Evolutionary conservation across 2,888 invertebrate species (phyloP).

Genomic region (Dermolepida albohirtum): DNA sequence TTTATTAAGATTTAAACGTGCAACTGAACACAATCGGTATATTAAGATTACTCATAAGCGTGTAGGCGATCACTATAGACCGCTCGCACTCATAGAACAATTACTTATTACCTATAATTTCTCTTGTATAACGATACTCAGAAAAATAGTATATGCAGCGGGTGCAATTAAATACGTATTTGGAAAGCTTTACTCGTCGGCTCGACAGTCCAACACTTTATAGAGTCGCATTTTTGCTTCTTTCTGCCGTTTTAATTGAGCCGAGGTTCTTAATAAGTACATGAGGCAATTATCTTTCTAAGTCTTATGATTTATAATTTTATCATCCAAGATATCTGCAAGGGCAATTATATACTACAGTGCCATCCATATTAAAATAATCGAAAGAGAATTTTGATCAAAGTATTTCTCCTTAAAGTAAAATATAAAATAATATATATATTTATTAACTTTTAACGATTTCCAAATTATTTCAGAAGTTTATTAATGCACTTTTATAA

Average conservation of each 20-base stretch:
- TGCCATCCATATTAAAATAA: no score
- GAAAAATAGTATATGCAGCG: neutral
- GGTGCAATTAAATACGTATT: constrained; percentile 30
- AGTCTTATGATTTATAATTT: no score
- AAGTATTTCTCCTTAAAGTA: no score
- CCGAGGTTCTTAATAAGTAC: constrained; percentile 25
- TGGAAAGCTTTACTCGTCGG: constrained; percentile 5
- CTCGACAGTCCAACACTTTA: no score
- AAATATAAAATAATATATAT: no score
- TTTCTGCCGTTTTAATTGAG: constrained; percentile 13
- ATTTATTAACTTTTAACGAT: no score
- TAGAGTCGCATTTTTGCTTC: neutral
- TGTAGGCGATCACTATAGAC: constrained; percentile 3
- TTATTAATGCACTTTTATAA: no score
- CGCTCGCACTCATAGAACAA: constrained; percentile 7
- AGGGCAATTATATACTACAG: no score
- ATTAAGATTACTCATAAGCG: constrained; percentile 20
- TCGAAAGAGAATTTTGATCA: no score
- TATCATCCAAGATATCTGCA: no score
- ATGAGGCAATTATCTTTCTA: constrained; percentile 9
- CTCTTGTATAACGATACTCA: constrained; percentile 13
- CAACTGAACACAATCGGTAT: constrained; percentile 13
- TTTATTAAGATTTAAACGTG: no score
- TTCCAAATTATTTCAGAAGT: no score
- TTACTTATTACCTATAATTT: constrained; percentile 29